A percentile compares a stretch with the other conserved stretches of the same genome.
These are phyloP conservation scores for Albula glossodonta DNA, from an alignment of 2,113 vertebrate species.

Conservation along the genomic window DNA sequence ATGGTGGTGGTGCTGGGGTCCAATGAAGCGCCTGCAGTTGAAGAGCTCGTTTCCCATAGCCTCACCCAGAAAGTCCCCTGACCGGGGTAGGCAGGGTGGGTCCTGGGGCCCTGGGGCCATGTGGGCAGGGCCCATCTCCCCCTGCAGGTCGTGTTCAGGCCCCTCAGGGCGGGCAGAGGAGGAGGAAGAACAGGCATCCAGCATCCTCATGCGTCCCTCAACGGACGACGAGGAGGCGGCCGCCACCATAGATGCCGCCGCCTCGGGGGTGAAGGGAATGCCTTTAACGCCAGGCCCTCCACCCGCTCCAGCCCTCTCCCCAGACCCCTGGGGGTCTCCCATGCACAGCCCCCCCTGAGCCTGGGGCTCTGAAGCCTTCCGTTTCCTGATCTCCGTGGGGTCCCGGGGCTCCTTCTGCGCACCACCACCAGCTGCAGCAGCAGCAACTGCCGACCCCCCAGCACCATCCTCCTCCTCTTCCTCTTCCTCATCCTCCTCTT, in stretches of 20 bases:
- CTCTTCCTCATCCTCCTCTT: constrained; percentile 79
- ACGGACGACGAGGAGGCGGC: constrained; percentile 61
- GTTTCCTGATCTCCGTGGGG: constrained; percentile 78
- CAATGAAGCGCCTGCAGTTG: constrained; percentile 93
- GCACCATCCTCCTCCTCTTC: constrained; percentile 80
- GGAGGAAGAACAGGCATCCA: constrained; percentile 79
- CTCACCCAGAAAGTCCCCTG: constrained; percentile 90
- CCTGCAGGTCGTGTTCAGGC: constrained; percentile 71
- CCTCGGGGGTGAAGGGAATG: constrained; percentile 78
- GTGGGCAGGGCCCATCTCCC: constrained; percentile 81
- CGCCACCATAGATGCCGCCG: constrained; percentile 58
- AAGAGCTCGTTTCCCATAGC: constrained; percentile 92
- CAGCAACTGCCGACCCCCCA: constrained; percentile 74
- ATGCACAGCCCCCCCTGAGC: constrained; percentile 67
- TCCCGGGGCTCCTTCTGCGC: constrained; percentile 75
- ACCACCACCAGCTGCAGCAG: constrained; percentile 42
- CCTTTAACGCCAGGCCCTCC: constrained; percentile 67
- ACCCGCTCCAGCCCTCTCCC: constrained; percentile 67
- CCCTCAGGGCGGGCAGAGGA: constrained; percentile 75
- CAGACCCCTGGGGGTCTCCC: constrained; percentile 71
- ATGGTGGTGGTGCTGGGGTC: constrained; percentile 91
- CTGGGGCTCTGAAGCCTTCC: constrained; percentile 77
- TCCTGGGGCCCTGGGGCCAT: constrained; percentile 84
- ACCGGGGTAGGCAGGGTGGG: constrained; percentile 82
- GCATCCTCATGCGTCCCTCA: constrained; percentile 82